These are phyloP conservation scores for Corythornis madagascariensis DNA, from an alignment of 2,113 vertebrate species.

Conservation along the genomic window DNA sequence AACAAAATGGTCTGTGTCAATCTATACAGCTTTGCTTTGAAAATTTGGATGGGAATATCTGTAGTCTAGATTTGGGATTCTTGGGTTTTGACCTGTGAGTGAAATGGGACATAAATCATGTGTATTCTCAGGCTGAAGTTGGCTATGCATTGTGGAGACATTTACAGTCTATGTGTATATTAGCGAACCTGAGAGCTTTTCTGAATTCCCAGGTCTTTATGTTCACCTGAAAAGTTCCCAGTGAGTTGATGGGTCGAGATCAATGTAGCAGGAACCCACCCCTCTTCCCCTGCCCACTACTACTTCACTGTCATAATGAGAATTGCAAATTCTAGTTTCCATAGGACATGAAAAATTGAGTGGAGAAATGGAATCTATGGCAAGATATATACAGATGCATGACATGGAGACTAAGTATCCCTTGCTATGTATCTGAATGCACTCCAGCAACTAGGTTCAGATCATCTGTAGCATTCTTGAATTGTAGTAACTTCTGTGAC, in stretches of 20 bases:
- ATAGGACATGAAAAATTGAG: not conserved
- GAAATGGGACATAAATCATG: not conserved
- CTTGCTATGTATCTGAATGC: not conserved
- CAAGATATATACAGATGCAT: not conserved
- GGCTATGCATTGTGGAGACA: not conserved
- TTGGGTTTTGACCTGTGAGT: accelerated
- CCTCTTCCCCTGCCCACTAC: not conserved
- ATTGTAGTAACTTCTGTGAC: not conserved
- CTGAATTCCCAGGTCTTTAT: not conserved
- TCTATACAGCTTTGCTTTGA: not conserved
- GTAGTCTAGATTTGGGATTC: not conserved
- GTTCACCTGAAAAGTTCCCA: not conserved
- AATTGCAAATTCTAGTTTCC: not conserved
- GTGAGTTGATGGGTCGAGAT: not conserved
- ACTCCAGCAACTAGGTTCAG: not conserved
- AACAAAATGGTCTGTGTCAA: not conserved
- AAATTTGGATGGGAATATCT: not conserved
- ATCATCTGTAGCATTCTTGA: not conserved
- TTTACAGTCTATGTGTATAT: not conserved
- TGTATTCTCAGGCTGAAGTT: not conserved
- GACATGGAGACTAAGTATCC: not conserved
- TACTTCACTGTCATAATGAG: not conserved
- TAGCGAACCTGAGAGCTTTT: not conserved
- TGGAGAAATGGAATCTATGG: not conserved
- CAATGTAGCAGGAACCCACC: not conserved